These are phyloP conservation scores for Heptranchias perlo DNA, from an alignment of 2,113 vertebrate species.

Conservation along the genomic window DNA sequence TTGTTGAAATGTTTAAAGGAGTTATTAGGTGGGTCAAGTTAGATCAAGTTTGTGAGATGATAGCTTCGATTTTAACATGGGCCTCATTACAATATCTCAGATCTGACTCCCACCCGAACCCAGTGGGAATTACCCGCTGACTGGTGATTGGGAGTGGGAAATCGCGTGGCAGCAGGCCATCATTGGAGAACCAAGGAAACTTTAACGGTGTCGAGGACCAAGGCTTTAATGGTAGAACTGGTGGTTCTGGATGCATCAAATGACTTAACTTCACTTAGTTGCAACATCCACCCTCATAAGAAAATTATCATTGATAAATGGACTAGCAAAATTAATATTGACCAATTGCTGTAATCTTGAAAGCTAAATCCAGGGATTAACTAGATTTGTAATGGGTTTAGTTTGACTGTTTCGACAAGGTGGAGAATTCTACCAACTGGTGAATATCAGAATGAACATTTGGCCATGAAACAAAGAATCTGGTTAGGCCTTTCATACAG, in stretches of 20 bases:
- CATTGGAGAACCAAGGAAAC: background rate
- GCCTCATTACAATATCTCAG: background rate
- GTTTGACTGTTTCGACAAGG: background rate
- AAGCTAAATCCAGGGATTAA: background rate
- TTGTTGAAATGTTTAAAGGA: background rate
- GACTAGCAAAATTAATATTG: background rate
- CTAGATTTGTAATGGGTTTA: background rate
- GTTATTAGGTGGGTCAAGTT: background rate
- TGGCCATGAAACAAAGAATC: background rate
- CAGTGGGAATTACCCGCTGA: background rate
- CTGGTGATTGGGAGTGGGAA: background rate
- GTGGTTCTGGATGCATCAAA: background rate
- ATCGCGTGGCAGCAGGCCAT: background rate
- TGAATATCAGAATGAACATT: background rate
- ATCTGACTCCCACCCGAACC: background rate
- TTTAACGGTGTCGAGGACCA: background rate
- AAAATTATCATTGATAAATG: background rate
- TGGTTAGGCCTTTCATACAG: background rate
- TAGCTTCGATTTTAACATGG: background rate
- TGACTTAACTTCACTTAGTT: too few species aligned
- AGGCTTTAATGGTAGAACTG: background rate
- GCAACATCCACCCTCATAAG: too few species aligned
- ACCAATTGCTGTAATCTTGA: background rate
- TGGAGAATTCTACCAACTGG: background rate
- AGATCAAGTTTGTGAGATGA: background rate